Evolutionary conservation across 2,113 vertebrate genomes (phyloP).

Genomic region (Corythaeola cristata): DNA sequence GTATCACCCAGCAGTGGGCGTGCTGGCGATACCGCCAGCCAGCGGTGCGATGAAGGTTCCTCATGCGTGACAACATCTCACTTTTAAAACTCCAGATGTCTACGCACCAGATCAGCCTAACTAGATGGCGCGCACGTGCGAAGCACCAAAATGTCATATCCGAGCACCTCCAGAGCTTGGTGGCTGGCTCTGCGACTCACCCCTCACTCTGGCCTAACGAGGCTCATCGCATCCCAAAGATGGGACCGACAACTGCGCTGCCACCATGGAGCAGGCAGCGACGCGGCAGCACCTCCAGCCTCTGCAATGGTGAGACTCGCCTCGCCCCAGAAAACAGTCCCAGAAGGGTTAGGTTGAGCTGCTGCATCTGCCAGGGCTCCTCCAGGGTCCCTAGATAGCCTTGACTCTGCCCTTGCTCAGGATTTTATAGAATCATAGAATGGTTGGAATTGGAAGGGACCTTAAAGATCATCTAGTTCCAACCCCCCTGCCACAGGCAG

Average conservation of each 20-base stretch:
- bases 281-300: neutral
- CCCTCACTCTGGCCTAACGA: neutral
- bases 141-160: neutral
- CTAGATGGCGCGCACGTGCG: rapidly evolving
- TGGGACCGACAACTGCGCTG: rapidly evolving
- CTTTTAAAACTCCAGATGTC: neutral
- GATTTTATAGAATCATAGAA: neutral
- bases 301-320: rapidly evolving
- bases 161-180: neutral
- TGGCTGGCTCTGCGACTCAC: neutral
- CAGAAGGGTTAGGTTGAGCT: neutral
- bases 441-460: too few relatives aligned
- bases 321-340: neutral
- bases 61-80: neutral
- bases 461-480: too few relatives aligned
- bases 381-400: rapidly evolving
- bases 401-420: neutral
- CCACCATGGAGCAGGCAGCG: rapidly evolving
- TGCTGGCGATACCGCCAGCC: neutral
- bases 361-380: neutral
- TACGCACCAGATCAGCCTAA: neutral
- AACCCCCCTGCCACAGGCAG: too few relatives aligned
- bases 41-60: neutral
- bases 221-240: neutral
- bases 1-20: neutral